phyloP scores from a whole-genome alignment of 2,888 invertebrate species.

The Aquatica leii region DNA sequence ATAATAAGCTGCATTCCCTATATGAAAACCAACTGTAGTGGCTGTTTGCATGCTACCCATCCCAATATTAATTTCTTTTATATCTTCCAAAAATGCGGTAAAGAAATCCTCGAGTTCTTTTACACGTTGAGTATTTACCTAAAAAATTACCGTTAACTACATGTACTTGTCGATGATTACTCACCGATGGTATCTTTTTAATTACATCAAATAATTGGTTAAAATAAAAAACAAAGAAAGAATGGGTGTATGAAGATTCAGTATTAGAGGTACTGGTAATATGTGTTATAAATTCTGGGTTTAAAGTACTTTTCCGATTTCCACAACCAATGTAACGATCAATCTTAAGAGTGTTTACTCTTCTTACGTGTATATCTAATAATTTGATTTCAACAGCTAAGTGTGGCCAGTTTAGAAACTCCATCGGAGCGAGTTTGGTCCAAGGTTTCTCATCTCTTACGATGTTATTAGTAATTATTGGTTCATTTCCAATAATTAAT shows the following conservation, averaged over 20 bases:
- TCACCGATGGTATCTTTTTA: too few species aligned
- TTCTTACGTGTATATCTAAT: slow-evolving; percentile 34
- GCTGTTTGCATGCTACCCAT: slow-evolving; percentile 32
- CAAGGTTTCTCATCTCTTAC: too few species aligned
- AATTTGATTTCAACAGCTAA: slow-evolving; percentile 38
- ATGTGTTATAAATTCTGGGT: slow-evolving; percentile 23
- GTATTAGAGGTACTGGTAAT: slow-evolving; percentile 17
- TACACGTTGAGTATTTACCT: slow-evolving; percentile 22
- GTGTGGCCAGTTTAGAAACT: too few species aligned
- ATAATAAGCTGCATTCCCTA: slow-evolving; percentile 36
- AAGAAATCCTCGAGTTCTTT: slow-evolving; percentile 25
- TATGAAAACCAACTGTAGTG: slow-evolving; percentile 35
- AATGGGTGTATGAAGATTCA: background rate
- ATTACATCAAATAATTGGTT: background rate
- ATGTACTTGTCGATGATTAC: too few species aligned
- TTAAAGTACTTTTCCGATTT: slow-evolving; percentile 21
- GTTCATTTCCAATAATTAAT: too few species aligned
- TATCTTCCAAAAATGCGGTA: slow-evolving; percentile 36
- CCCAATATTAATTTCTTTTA: slow-evolving; percentile 30
- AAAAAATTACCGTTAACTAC: too few species aligned
- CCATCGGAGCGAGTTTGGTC: too few species aligned
- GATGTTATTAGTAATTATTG: too few species aligned
- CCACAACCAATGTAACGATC: slow-evolving; percentile 35
- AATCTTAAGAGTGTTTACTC: slow-evolving; percentile 32
- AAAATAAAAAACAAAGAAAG: background rate